Conservation (phyloP, 2,113 vertebrate genomes). For the Laterallus jamaicensis region DNA sequence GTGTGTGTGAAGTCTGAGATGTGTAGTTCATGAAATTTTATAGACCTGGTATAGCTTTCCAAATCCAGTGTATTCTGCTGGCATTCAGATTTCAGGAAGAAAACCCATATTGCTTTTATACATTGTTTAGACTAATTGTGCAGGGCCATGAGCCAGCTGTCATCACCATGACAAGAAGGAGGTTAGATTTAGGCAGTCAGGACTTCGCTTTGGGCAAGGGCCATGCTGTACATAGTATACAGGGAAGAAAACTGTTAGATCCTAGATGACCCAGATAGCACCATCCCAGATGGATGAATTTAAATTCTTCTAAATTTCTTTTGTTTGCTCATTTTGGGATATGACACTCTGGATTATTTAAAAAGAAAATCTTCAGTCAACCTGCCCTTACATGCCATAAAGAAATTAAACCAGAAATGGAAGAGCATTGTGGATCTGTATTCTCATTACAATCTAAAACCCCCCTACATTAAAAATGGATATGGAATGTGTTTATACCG, state of each 20-base stretch:
- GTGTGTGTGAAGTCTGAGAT: background rate
- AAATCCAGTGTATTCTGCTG: background rate
- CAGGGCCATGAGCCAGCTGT: background rate
- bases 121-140: background rate
- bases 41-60: background rate
- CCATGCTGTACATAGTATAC: background rate
- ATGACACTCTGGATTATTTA: background rate
- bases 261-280: background rate
- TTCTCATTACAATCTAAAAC: background rate
- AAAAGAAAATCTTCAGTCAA: background rate
- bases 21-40: background rate
- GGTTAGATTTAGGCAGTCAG: background rate
- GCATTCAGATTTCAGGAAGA: background rate
- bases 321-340: background rate
- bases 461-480: background rate
- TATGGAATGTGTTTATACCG: background rate
- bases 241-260: background rate
- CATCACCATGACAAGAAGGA: background rate
- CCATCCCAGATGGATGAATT: background rate
- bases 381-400: background rate
- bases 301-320: background rate
- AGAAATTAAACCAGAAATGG: background rate
- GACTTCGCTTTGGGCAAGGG: background rate
- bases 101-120: background rate
- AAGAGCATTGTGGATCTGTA: background rate